These are phyloP conservation scores for Glaucidium brasilianum DNA, from an alignment of 2,113 vertebrate species.

Conservation along the genomic window DNA sequence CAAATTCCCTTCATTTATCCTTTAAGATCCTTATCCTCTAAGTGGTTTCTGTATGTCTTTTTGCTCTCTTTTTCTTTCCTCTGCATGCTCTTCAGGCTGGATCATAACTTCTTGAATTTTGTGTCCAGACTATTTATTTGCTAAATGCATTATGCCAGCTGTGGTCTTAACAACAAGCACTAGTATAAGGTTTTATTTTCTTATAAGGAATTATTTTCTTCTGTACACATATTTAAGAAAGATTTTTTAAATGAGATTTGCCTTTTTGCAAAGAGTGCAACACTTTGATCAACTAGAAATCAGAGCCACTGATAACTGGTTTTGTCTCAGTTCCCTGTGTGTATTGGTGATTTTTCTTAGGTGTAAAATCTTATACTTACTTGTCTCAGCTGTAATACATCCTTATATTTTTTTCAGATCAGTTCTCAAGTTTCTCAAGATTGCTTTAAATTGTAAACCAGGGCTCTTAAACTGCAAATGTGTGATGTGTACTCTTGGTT, in stretches of 20 bases:
- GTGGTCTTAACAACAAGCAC: background rate
- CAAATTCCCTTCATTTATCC: background rate
- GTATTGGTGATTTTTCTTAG: background rate
- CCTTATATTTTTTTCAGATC: background rate
- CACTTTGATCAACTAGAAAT: background rate
- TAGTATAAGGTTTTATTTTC: background rate
- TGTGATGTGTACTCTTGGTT: background rate
- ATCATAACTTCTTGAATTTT: background rate
- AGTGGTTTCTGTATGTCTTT: background rate
- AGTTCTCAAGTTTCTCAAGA: background rate
- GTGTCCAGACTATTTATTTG: background rate
- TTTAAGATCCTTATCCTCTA: background rate
- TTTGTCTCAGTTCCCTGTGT: background rate
- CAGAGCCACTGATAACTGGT: accelerated
- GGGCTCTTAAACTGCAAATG: background rate
- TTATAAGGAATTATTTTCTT: background rate
- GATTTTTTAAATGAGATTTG: background rate
- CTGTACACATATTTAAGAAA: background rate
- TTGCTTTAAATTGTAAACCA: background rate
- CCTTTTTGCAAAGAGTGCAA: background rate
- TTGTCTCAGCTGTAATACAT: background rate
- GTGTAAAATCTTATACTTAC: background rate
- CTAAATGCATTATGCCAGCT: background rate
- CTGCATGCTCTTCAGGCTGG: background rate
- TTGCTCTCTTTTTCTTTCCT: background rate